These are phyloP conservation scores for Patella ulyssiponensis DNA, from an alignment of 2,888 invertebrate species.

Conservation along the genomic window DNA sequence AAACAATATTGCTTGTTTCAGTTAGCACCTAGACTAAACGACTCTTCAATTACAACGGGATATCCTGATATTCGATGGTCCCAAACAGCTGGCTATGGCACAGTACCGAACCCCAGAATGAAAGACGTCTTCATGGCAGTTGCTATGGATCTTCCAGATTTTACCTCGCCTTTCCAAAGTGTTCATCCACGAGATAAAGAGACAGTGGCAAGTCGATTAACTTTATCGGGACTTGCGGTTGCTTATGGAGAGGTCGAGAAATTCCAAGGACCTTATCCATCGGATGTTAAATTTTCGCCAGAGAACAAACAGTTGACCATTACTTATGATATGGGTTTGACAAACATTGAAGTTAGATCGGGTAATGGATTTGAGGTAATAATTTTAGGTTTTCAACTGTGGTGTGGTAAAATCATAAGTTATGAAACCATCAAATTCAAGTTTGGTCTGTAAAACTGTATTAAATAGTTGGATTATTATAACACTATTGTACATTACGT, in stretches of 20 bases:
- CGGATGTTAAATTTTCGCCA: background rate
- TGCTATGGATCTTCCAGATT: conserved; percentile 42
- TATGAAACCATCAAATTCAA: no score
- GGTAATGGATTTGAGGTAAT: background rate
- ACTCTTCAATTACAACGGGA: background rate
- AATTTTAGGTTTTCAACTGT: no score
- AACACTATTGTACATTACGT: no score
- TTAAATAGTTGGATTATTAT: no score
- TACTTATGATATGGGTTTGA: background rate
- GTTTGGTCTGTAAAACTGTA: no score
- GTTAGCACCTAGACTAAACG: background rate
- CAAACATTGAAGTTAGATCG: background rate
- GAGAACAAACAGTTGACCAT: background rate
- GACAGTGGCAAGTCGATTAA: background rate
- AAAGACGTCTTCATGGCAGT: conserved; percentile 43
- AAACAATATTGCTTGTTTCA: background rate
- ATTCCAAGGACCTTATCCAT: background rate
- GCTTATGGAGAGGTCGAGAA: background rate
- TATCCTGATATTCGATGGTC: background rate
- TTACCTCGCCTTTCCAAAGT: conserved; percentile 17
- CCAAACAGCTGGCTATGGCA: conserved; percentile 44
- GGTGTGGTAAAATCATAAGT: no score
- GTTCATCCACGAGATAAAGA: conserved; percentile 4
- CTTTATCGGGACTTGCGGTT: background rate
- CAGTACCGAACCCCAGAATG: conserved; percentile 38